Percentiles rank a stretch among this genome's conserved stretches.
Evolutionary conservation across 2,888 invertebrate genomes (phyloP).

Genomic region (Dicyrtoma fusca): DNA sequence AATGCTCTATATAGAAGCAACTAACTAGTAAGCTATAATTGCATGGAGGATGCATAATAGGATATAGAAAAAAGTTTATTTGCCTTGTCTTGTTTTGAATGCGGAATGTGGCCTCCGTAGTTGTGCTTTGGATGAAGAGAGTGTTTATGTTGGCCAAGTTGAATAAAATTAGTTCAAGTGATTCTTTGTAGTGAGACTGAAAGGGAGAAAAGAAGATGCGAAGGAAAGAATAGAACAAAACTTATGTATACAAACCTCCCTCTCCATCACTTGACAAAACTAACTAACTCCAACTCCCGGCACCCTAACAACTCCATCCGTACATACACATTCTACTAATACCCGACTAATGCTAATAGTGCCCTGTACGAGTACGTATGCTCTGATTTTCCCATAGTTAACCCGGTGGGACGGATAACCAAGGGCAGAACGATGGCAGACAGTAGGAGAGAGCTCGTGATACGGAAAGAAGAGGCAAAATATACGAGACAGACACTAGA

Average conservation of each 20-base stretch:
- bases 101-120: conserved; percentile 16
- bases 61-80: no score
- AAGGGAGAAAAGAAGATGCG: conserved; percentile 15
- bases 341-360: background rate
- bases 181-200: conserved; percentile 44
- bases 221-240: conserved; percentile 13
- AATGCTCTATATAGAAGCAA: no score
- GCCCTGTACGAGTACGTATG: background rate
- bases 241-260: conserved; percentile 21
- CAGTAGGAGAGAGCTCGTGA: background rate
- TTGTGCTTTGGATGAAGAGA: conserved; percentile 36
- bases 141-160: conserved; percentile 39
- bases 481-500: background rate
- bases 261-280: background rate
- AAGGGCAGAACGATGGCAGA: no score
- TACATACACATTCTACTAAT: background rate
- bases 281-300: background rate
- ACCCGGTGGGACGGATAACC: background rate
- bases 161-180: conserved; percentile 46
- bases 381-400: background rate
- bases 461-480: background rate
- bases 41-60: no score
- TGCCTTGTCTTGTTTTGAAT: conserved; percentile 32
- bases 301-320: conserved; percentile 6
- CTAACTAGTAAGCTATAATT: no score